Base-by-base conservation (phyloP, 2,888 invertebrate genomes). In the Drosophila sordidula region DNA sequence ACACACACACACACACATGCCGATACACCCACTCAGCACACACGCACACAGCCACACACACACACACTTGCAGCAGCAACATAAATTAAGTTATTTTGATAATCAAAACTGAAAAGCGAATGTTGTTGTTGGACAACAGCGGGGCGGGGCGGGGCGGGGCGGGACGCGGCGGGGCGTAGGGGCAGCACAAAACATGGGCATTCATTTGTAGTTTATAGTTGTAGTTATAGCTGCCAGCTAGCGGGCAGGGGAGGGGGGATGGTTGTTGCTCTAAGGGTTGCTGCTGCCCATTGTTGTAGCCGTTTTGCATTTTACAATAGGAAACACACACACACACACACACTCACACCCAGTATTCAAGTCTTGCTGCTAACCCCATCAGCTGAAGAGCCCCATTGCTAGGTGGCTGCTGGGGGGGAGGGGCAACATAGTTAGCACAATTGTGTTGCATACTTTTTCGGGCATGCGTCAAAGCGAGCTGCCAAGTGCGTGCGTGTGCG, bases 21-120 rank as follows among this genome's bases (percentile, higher is more conserved):
- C 26, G 26, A 46, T 41, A 42, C 8, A 39, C 44, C 25, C n/a
- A 41, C 45, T 57, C 29, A 34, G 26, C 18, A 34, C 18, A 36
- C 22, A 47, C 38, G 44, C 38, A 36, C 47, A 44, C 32, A 46
- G 32, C 47, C 62, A n/a, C 25, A 26, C 41, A 52, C 46, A 59
- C 50, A 49, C 61, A 62, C 68, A 32, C 25, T 25, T 29, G 45
- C 47, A 51, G 49, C 50, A 61, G 55, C 67, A 76, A 78, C 81
- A 82, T 87, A 82, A 82, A 82, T 82, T 78, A 87, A 82, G 82
- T 82, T 82, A 82, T 82, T 82, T 84, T 84, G 82, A 87, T 82
- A 82, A 87, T 82, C 82, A 82, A 82, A 82, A 82, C 87, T 78
- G 84, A 73, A 78, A 80, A 75, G 87, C 82, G 75, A 84, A 87